Evolutionary conservation across 2,113 vertebrate genomes (phyloP).

Genomic region (Aramus guarauna): DNA sequence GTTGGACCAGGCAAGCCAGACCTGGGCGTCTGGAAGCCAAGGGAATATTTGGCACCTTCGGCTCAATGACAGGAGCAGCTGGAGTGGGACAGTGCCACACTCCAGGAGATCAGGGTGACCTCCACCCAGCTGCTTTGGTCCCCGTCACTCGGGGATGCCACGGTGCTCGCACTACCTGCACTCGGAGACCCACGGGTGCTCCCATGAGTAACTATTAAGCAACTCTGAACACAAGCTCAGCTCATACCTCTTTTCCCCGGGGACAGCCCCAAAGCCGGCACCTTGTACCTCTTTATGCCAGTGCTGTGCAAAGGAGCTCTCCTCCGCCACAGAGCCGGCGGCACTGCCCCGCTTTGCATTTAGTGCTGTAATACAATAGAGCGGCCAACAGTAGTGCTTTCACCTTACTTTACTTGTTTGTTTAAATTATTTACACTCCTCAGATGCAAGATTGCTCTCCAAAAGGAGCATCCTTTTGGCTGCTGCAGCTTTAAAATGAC

Average conservation of each 20-base stretch:
- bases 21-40: neutral
- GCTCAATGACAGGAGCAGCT: neutral
- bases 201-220: accelerated
- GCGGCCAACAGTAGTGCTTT: neutral
- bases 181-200: accelerated
- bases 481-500: constrained; percentile 73
- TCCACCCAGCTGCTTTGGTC: accelerated
- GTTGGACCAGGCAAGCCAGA: neutral
- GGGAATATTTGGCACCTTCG: accelerated
- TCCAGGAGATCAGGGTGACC: neutral
- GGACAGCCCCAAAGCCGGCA: neutral
- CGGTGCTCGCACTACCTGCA: accelerated
- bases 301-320: neutral
- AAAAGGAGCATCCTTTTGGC: constrained; percentile 59
- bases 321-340: neutral
- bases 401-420: constrained; percentile 57
- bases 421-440: constrained; percentile 73
- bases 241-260: neutral
- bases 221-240: neutral
- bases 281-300: neutral
- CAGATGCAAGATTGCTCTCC: constrained; percentile 59
- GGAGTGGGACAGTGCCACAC: neutral
- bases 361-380: neutral
- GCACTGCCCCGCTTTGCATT: neutral
- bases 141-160: neutral